phyloP scores from a whole-genome alignment of 2,113 vertebrate genomes.

The Ardeotis arabs region DNA sequence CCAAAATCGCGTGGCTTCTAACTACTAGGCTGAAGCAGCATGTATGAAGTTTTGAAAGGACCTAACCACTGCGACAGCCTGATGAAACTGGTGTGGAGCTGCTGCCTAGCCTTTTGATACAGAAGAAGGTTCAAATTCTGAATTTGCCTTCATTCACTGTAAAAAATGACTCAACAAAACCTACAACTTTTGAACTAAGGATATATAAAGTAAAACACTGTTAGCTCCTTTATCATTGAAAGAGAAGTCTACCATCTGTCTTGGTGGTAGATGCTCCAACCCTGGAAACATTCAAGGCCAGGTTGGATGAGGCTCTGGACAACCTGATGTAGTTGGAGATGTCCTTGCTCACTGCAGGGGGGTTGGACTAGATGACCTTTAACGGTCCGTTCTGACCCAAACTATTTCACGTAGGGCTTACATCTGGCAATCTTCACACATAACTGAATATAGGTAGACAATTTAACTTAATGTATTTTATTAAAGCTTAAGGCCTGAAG shows the following conservation, averaged over 20 bases:
- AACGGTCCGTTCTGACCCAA: not conserved
- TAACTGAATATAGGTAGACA: not conserved
- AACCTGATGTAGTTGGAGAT: not conserved
- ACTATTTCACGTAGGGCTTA: rapidly evolving
- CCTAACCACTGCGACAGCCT: not conserved
- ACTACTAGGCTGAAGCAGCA: not conserved
- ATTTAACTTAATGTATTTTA: not conserved
- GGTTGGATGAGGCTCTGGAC: rapidly evolving
- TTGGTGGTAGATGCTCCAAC: not conserved
- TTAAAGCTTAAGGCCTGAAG: not conserved
- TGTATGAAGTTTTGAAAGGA: not conserved
- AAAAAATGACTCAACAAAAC: not conserved
- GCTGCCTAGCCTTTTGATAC: not conserved
- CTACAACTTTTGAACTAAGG: not conserved
- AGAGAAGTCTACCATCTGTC: not conserved
- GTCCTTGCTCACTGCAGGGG: not conserved
- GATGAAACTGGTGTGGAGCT: not conserved
- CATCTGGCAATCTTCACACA: not conserved
- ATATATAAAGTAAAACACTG: not conserved
- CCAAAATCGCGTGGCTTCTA: rapidly evolving
- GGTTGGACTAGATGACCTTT: not conserved
- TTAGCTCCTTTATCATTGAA: not conserved
- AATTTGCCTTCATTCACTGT: not conserved
- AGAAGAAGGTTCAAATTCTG: not conserved
- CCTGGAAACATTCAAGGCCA: not conserved